phyloP scores from a whole-genome alignment of 1,140 invertebrate genomes.

The Phortica variegata region DNA sequence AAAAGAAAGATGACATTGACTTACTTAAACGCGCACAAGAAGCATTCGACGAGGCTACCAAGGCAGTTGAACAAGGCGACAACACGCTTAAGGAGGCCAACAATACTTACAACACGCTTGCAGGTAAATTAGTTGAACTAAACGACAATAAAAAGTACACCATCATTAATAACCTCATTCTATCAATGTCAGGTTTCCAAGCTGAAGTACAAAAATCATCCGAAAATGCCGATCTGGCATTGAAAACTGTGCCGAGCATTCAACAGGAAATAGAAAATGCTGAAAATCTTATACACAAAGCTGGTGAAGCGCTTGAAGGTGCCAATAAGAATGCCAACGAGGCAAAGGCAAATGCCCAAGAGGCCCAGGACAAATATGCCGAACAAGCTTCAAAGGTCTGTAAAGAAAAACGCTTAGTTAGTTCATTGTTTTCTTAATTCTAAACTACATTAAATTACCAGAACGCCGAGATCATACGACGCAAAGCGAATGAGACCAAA shows the following conservation, averaged over 20 bases:
- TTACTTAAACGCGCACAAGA: constrained; percentile 66
- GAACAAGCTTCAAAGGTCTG: constrained; percentile 73
- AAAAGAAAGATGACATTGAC: constrained; percentile 57
- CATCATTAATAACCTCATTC: no score
- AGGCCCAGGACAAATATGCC: constrained; percentile 73
- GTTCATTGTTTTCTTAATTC: not conserved
- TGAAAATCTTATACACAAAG: constrained; percentile 63
- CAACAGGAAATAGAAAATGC: constrained; percentile 63
- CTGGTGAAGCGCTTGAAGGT: constrained; percentile 66
- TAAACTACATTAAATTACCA: constrained; percentile 12
- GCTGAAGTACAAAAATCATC: constrained; percentile 81
- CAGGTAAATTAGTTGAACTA: constrained; percentile 68
- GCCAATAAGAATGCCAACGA: constrained; percentile 77
- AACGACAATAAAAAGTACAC: no score
- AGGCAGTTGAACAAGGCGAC: constrained; percentile 80
- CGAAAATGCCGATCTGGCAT: constrained; percentile 69
- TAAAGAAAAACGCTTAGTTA: not conserved
- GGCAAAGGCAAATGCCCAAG: constrained; percentile 73
- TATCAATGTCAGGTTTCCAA: constrained; percentile 79
- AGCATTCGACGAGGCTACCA: constrained; percentile 72
- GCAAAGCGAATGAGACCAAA: constrained; percentile 75
- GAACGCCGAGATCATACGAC: constrained; percentile 74
- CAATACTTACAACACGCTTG: constrained; percentile 78
- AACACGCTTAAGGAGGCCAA: constrained; percentile 84
- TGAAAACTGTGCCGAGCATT: constrained; percentile 74